phyloP scores from a whole-genome alignment of 2,797 vertebrate species.

The Clarias platycephalus region DNA sequence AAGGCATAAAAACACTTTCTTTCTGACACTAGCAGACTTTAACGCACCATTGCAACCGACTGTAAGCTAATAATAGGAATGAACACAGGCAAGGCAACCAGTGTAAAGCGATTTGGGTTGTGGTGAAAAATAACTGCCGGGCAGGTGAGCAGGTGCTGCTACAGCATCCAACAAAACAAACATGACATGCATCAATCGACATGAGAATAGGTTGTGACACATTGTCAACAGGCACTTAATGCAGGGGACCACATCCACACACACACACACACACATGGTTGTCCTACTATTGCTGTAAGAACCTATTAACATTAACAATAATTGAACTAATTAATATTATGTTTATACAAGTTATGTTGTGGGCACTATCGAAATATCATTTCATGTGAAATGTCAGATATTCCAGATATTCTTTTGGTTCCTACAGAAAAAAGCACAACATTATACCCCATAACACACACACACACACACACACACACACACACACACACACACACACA shows the following conservation, averaged over 20 bases:
- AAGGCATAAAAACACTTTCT: neutral
- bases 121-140: slow-evolving; percentile 18
- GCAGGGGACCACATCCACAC: slow-evolving; percentile 21
- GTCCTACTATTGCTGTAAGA: neutral
- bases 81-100: neutral
- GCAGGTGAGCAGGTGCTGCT: slow-evolving; percentile 64
- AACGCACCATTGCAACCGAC: neutral
- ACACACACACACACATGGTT: neutral
- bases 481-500: neutral
- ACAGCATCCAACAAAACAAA: slow-evolving; percentile 62
- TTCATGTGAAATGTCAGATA: neutral
- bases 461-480: neutral
- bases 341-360: neutral
- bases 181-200: slow-evolving; percentile 60
- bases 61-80: neutral
- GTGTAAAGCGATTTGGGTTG: neutral
- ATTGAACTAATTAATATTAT: neutral
- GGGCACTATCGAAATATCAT: neutral
- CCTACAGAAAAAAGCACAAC: neutral
- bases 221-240: slow-evolving; percentile 55
- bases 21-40: neutral
- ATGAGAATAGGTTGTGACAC: slow-evolving; percentile 61
- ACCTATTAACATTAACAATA: neutral
- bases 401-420: neutral
- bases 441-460: too few species aligned